phyloP scores from a whole-genome alignment of 2,888 invertebrate species.

The Andricus curvator region DNA sequence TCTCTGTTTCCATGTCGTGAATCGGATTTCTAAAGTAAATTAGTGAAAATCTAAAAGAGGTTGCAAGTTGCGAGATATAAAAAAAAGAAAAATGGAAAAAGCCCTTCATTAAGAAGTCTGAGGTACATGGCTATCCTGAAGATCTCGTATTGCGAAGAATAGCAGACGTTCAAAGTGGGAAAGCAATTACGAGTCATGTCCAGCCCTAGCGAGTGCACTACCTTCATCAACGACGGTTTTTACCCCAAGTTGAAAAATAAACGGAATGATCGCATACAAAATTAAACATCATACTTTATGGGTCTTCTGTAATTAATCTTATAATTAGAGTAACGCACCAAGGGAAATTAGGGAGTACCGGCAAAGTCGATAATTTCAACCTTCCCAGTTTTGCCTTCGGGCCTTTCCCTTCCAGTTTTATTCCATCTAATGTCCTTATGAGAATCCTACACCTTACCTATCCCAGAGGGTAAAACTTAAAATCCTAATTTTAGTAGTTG shows the following conservation, averaged over 20 bases:
- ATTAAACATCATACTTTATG: slow-evolving; percentile 35
- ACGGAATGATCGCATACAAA: slow-evolving; percentile 33
- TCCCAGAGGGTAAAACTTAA: neutral
- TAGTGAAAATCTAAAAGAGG: neutral
- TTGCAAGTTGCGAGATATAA: neutral
- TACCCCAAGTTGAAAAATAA: slow-evolving; percentile 18
- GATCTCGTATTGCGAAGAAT: slow-evolving; percentile 1
- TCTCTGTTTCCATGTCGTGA: neutral
- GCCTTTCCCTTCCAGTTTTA: slow-evolving; percentile 10
- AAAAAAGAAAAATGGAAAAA: neutral
- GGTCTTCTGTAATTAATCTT: slow-evolving; percentile 61
- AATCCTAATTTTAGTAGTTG: too few species aligned
- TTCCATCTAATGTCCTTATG: neutral
- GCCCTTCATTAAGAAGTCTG: neutral
- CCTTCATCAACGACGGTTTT: slow-evolving; percentile 1
- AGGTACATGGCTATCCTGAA: slow-evolving; percentile 21
- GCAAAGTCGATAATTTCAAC: slow-evolving; percentile 45
- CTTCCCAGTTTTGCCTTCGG: slow-evolving; percentile 25
- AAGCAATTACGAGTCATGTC: slow-evolving; percentile 25
- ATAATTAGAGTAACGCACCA: slow-evolving; percentile 62
- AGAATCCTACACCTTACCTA: neutral
- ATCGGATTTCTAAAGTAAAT: neutral
- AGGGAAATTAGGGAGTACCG: slow-evolving; percentile 59
- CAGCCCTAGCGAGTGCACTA: neutral
- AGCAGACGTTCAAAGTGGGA: slow-evolving; percentile 1